Conservation (phyloP, 2,888 invertebrate genomes). For the Coremacera marginata region DNA sequence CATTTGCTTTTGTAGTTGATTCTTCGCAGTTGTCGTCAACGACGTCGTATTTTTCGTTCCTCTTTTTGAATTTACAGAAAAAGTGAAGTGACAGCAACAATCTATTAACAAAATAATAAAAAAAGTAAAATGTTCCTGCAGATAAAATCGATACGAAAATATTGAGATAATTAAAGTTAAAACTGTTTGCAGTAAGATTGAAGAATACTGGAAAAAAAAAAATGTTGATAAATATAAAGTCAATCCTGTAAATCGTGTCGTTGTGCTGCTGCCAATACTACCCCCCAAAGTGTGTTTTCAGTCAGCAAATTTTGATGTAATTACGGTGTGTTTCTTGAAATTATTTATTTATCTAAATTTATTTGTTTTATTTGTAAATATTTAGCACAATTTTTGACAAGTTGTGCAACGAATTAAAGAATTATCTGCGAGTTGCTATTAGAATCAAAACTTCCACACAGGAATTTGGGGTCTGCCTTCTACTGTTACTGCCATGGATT, state of each 20-base stretch:
- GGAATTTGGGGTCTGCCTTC: neutral
- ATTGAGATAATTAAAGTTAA: constrained; percentile 35
- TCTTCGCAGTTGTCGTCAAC: constrained; percentile 21
- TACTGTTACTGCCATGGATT: neutral
- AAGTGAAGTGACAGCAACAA: constrained; percentile 36
- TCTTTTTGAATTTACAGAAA: constrained; percentile 15
- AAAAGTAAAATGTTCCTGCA: constrained; percentile 29
- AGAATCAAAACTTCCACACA: neutral
- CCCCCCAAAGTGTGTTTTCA: neutral
- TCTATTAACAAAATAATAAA: constrained; percentile 33
- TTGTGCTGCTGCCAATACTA: neutral
- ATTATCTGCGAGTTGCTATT: neutral
- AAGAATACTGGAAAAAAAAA: neutral
- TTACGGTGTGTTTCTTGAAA: neutral
- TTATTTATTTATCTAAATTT: neutral
- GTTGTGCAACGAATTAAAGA: neutral
- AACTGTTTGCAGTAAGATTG: constrained; percentile 28
- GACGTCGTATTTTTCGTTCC: constrained; percentile 7
- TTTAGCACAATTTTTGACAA: neutral
- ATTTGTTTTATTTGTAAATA: neutral
- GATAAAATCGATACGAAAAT: constrained; percentile 37
- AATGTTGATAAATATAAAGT: constrained; percentile 12
- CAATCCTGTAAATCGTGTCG: constrained; percentile 5
- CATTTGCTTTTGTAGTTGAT: constrained; percentile 41
- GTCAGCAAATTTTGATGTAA: neutral